Conservation (phyloP, 2,797 vertebrate genomes). For the Chelidonichthys spinosus region DNA sequence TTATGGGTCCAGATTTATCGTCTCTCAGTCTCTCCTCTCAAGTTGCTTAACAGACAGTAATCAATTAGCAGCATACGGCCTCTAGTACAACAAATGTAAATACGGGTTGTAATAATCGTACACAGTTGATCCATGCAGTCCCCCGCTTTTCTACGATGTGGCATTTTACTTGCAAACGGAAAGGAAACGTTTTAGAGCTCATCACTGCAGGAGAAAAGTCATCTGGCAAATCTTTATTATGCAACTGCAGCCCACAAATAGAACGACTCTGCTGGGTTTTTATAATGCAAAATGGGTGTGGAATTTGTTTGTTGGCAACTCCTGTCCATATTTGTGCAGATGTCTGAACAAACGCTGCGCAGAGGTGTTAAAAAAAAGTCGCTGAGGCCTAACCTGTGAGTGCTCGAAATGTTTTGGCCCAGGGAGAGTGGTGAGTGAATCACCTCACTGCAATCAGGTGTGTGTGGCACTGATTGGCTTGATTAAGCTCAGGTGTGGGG, state of each 20-base stretch:
- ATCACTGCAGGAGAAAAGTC: constrained; percentile 11
- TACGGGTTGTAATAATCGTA: too few relatives aligned
- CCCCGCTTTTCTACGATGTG: not conserved
- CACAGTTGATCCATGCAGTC: not conserved
- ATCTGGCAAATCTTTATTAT: constrained; percentile 6
- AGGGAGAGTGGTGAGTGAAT: too few relatives aligned
- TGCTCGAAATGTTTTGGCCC: too few relatives aligned
- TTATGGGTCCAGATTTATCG: too few relatives aligned
- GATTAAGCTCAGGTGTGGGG: too few relatives aligned
- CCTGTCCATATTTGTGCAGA: not conserved
- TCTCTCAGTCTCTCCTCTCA: too few relatives aligned
- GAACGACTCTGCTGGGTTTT: not conserved
- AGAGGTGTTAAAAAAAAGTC: constrained; percentile 28
- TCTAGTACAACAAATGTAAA: too few relatives aligned
- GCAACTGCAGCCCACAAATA: not conserved
- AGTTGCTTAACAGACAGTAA: too few relatives aligned
- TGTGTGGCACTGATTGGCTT: too few relatives aligned
- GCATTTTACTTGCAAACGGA: not conserved
- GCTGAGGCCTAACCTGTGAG: constrained; percentile 6
- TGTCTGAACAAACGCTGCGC: constrained; percentile 18
- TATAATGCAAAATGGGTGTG: constrained; percentile 6
- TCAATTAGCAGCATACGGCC: too few relatives aligned
- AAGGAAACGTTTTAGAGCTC: not conserved
- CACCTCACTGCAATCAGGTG: too few relatives aligned
- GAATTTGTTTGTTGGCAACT: not conserved